Percentiles rank a stretch among this genome's conserved stretches.
Evolutionary conservation across 2,113 vertebrate genomes (phyloP).

Genomic region (Scartelaos histophorus): DNA sequence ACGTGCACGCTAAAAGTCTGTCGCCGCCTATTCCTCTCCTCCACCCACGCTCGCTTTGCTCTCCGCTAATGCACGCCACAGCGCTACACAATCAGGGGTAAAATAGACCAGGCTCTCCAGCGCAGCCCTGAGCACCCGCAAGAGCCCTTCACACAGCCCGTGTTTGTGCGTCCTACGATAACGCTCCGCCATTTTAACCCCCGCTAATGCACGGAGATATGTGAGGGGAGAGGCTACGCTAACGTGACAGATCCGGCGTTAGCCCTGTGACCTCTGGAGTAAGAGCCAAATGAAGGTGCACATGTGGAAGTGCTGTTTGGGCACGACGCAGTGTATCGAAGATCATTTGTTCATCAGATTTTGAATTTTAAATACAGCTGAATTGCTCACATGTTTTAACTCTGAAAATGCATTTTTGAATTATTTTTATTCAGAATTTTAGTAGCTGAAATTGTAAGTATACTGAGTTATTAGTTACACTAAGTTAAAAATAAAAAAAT

Average conservation of each 20-base stretch:
- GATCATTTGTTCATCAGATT: too few relatives aligned
- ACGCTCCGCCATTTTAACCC: conserved; percentile 27
- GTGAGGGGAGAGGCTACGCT: conserved; percentile 24
- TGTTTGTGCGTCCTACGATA: conserved; percentile 23
- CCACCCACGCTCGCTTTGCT: conserved; percentile 49
- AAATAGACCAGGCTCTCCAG: conserved; percentile 51
- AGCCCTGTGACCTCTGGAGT: conserved; percentile 39
- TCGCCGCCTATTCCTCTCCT: conserved; percentile 39
- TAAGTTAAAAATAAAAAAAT: too few relatives aligned
- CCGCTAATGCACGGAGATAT: not conserved
- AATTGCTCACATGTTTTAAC: too few relatives aligned
- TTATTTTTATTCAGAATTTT: too few relatives aligned
- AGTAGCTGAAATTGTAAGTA: too few relatives aligned
- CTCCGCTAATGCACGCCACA: conserved; percentile 53
- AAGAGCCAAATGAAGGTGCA: conserved; percentile 22
- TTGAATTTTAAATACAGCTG: too few relatives aligned
- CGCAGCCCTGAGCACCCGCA: conserved; percentile 14
- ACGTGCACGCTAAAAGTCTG: conserved; percentile 56
- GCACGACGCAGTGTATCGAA: too few relatives aligned
- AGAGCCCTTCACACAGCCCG: conserved; percentile 40
- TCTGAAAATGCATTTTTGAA: too few relatives aligned
- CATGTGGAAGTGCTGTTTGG: too few relatives aligned
- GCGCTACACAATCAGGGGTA: conserved; percentile 63
- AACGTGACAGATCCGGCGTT: conserved; percentile 39
- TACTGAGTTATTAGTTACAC: too few relatives aligned